Conservation (phyloP, 1,140 invertebrate species). For the Neodiprion virginianus region DNA sequence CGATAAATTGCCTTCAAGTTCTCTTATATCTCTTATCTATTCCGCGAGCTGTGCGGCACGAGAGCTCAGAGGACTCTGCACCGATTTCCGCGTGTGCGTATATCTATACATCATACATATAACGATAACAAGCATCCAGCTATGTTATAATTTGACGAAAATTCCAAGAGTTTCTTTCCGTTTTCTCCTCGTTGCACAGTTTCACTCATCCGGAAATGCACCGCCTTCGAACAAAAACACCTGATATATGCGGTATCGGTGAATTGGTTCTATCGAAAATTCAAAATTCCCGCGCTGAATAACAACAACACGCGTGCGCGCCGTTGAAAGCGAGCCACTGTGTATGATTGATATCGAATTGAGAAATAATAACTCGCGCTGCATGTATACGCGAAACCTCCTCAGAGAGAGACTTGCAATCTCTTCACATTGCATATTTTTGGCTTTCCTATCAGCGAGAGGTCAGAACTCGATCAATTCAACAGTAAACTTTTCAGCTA, state of each 20-base stretch:
- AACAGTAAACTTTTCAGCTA: neutral
- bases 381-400: neutral
- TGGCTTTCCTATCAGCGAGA: neutral
- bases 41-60: neutral
- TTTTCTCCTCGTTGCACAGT: no score
- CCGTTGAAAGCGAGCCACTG: no score
- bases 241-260: no score
- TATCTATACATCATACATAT: neutral
- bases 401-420: neutral
- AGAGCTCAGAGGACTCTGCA: neutral
- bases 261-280: no score
- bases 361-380: neutral
- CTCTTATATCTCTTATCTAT: neutral
- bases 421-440: neutral
- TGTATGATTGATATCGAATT: no score
- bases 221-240: no score
- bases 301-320: no score
- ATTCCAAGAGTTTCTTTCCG: no score
- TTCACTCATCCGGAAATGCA: no score
- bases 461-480: neutral
- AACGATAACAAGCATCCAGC: neutral
- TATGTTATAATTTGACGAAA: no score
- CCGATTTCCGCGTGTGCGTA: neutral
- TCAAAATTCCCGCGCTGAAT: no score
- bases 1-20: conserved; percentile 33